Evolutionary conservation across 2,888 invertebrate genomes (phyloP), one percentile per base, ranked within the genome.

Genomic region (Steromphala cineraria): DNA sequence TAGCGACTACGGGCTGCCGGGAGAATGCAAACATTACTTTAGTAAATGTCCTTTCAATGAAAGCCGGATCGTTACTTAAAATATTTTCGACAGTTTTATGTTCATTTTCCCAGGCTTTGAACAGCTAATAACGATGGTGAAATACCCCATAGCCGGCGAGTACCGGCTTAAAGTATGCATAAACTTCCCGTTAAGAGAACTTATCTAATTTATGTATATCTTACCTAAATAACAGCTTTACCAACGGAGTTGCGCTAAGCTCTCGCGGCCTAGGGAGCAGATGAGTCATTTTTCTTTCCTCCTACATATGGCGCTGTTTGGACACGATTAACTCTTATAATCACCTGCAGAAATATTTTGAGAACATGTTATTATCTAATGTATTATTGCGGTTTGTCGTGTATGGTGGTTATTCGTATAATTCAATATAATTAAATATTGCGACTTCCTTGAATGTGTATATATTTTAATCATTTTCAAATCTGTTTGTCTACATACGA

Each of bases 1-100:
- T 62, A 28, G 62, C 62, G 62, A 62, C 62, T 62, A 62, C 62
- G 24, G 62, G 62, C 62, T 62, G 62, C 62, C 62, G 62, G 62
- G 62, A 62, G 24, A 62, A 62, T 62, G 62, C 62, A 62, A 62
- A 62, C 62, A 62, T 4, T 28, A 28, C 62, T 62, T 62, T 62
- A 62, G 62, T 62, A 62, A 62, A 62, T 62, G 62, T 62, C 62
- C 21, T 62, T 62, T 62, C 62, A 28, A 62, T 62, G 62, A 62
- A 62, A 62, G 62, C 24, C n/a, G 17, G 62, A 62, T 62, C 62
- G 62, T 62, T 62, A 62, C 62, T 62, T 62, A 28, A 62, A 62
- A 62, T 62, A 28, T 62, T 62, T 24, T 62, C 28, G 62, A 62
- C 62, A 62, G 62, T 24, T 62, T 62, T 62, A 62, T 62, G 28